Evolutionary conservation across 2,888 invertebrate species (phyloP).

Genomic region (Sympetrum striolatum): DNA sequence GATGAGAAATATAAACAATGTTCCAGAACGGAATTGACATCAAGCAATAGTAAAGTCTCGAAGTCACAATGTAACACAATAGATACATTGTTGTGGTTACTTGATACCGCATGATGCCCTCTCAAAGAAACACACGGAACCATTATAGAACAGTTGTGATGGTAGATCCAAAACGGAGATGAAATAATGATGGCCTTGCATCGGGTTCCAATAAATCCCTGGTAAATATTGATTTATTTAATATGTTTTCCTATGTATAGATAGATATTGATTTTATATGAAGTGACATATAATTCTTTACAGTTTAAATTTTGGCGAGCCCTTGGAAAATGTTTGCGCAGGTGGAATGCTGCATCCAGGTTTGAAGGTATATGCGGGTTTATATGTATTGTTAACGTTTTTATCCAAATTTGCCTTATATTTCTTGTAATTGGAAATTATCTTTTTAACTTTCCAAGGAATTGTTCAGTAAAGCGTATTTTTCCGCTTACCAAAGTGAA

Average conservation of each 20-base stretch:
- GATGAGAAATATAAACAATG: not conserved
- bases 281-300: not conserved
- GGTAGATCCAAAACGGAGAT: not conserved
- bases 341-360: constrained; percentile 3
- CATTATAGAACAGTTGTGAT: not conserved
- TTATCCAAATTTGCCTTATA: not conserved
- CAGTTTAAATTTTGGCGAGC: constrained; percentile 8
- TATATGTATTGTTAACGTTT: not conserved
- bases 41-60: not conserved
- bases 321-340: not conserved
- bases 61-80: too few species aligned
- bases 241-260: not conserved
- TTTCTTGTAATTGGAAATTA: not conserved
- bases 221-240: not conserved
- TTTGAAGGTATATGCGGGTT: not conserved
- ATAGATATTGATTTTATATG: not conserved
- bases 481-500: constrained; percentile 7
- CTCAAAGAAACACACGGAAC: too few species aligned
- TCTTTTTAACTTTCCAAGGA: not conserved
- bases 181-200: not conserved
- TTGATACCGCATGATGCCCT: too few species aligned
- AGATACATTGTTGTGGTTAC: not conserved
- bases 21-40: not conserved
- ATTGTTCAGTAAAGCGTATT: not conserved
- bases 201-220: constrained; percentile 12